Percentiles rank a stretch among this genome's conserved stretches.
Conservation (phyloP, 2,888 invertebrate genomes). For the Himalopsyche tibetana region DNA sequence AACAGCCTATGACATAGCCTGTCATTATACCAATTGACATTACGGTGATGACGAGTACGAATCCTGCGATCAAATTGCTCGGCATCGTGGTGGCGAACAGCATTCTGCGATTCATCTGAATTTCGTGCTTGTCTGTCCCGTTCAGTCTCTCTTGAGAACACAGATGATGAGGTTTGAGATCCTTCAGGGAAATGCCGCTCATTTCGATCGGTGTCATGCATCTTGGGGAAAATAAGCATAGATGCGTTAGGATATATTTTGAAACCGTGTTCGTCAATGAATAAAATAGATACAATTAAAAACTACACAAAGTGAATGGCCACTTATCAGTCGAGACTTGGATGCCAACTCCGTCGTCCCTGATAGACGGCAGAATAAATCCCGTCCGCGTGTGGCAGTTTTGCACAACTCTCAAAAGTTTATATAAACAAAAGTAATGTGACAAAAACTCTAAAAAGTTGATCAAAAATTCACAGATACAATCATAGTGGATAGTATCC, state of each 20-base stretch:
- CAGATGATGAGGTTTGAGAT: constrained; percentile 39
- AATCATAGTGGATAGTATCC: too few species aligned
- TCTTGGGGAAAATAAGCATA: constrained; percentile 69
- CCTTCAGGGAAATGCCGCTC: constrained; percentile 69
- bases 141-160: constrained; percentile 44
- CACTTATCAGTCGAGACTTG: too few species aligned
- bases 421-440: too few species aligned
- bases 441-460: too few species aligned
- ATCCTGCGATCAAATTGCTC: constrained; percentile 70
- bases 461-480: too few species aligned
- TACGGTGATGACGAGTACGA: constrained; percentile 69
- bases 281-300: too few species aligned
- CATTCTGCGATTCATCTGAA: background rate
- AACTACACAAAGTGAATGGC: too few species aligned
- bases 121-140: background rate
- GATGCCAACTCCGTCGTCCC: too few species aligned
- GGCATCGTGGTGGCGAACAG: constrained; percentile 66
- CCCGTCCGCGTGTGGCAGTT: too few species aligned
- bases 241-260: background rate
- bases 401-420: too few species aligned
- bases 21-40: constrained; percentile 69
- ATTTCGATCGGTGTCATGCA: constrained; percentile 74
- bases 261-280: background rate
- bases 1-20: constrained; percentile 69
- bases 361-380: too few species aligned